phyloP scores from a whole-genome alignment of 2,113 vertebrate species.

The Neopipo cinnamomea region DNA sequence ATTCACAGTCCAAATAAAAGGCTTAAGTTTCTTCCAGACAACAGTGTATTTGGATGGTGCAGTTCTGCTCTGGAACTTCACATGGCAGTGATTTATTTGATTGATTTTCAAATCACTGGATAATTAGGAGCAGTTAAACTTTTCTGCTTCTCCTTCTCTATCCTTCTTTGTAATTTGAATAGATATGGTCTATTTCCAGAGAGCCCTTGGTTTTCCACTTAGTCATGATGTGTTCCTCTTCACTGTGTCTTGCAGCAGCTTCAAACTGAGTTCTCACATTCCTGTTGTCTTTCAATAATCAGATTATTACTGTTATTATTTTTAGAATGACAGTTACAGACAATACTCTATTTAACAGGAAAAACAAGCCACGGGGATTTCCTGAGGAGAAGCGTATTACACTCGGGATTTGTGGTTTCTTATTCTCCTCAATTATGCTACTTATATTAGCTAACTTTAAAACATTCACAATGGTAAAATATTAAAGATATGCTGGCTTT shows the following conservation, averaged over 20 bases:
- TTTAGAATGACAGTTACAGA: not conserved
- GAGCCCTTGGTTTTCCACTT: not conserved
- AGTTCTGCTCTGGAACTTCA: not conserved
- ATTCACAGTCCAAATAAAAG: not conserved
- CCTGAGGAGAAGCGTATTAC: not conserved
- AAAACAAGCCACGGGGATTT: slow-evolving; percentile 24
- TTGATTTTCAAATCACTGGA: not conserved
- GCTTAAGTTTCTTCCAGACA: not conserved
- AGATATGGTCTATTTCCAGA: not conserved
- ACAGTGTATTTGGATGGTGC: not conserved
- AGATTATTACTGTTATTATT: slow-evolving; percentile 5
- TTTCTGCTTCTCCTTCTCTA: not conserved
- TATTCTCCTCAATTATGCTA: slow-evolving; percentile 17
- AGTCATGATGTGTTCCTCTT: not conserved
- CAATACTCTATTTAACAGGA: slow-evolving; percentile 17
- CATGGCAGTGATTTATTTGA: not conserved
- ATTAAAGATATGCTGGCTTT: slow-evolving; percentile 6
- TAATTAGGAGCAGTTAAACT: not conserved
- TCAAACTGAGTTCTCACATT: not conserved
- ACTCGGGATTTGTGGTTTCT: slow-evolving; percentile 5
- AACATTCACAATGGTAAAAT: slow-evolving; percentile 14
- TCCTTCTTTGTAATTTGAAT: not conserved
- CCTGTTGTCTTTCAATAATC: not conserved
- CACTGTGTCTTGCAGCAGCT: not conserved
- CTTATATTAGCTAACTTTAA: not conserved